These are phyloP conservation scores for Clamator glandarius DNA, from an alignment of 2,797 vertebrate species.

Conservation along the genomic window DNA sequence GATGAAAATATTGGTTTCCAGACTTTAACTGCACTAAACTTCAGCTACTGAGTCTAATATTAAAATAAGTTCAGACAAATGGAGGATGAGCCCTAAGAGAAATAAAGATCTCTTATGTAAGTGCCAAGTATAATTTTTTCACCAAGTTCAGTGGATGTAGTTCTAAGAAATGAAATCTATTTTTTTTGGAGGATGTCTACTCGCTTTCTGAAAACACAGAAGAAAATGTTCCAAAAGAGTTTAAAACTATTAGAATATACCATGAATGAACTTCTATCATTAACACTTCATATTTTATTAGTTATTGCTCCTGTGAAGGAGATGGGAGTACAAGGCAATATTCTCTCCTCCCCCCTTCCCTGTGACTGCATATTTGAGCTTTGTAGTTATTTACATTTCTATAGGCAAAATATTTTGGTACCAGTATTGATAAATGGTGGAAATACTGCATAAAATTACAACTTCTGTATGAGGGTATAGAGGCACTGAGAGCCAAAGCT, in stretches of 20 bases:
- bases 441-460: not conserved
- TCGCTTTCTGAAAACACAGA: not conserved
- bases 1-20: not conserved
- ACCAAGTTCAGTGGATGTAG: not conserved
- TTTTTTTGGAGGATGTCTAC: too few relatives aligned
- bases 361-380: not conserved
- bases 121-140: not conserved
- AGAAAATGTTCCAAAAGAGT: not conserved
- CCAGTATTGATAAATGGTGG: not conserved
- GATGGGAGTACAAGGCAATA: not conserved
- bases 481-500: not conserved
- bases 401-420: not conserved
- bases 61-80: not conserved
- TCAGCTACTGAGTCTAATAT: not conserved
- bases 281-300: not conserved
- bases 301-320: not conserved
- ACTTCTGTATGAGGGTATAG: not conserved
- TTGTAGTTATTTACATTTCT: not conserved
- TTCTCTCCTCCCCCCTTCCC: accelerated
- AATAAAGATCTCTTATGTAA: not conserved
- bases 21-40: not conserved
- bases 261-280: not conserved
- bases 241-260: not conserved
- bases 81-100: not conserved
- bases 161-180: not conserved